Conservation (phyloP, 1,140 invertebrate genomes). For the Penaeus japonicus region DNA sequence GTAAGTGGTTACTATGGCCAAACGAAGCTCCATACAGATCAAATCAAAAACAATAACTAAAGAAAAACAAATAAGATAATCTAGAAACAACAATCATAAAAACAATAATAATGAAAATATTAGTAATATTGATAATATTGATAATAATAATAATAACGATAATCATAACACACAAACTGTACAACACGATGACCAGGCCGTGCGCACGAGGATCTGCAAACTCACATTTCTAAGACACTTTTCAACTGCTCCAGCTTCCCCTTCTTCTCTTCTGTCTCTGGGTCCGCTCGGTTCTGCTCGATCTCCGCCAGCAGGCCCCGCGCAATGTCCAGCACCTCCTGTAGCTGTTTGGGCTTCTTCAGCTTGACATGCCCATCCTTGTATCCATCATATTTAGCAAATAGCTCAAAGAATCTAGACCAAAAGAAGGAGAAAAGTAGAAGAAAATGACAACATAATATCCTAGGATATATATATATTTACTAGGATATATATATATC, state of each 20-base stretch:
- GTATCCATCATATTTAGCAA: constrained; percentile 96
- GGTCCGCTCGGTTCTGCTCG: constrained; percentile 82
- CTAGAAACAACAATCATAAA: no score
- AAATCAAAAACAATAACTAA: no score
- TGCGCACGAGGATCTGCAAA: constrained; percentile 48
- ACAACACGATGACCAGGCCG: neutral
- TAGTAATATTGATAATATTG: neutral
- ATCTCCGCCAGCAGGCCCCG: constrained; percentile 87
- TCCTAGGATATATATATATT: neutral
- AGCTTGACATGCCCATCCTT: constrained; percentile 96
- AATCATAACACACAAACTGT: neutral
- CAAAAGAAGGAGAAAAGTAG: neutral
- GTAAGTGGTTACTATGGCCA: no score
- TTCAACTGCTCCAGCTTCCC: constrained; percentile 97
- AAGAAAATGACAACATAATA: neutral
- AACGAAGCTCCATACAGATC: no score
- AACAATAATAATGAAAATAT: neutral
- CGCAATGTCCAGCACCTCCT: constrained; percentile 96
- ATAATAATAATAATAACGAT: neutral
- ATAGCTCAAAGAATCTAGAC: constrained; percentile 95
- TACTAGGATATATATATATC: neutral
- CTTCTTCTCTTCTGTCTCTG: constrained; percentile 96
- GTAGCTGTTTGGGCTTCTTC: constrained; percentile 96
- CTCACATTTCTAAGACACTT: constrained; percentile 97
- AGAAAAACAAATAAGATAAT: no score